Evolutionary conservation across 2,888 invertebrate species (phyloP).

Genomic region (Malthinus seriepunctatus): DNA sequence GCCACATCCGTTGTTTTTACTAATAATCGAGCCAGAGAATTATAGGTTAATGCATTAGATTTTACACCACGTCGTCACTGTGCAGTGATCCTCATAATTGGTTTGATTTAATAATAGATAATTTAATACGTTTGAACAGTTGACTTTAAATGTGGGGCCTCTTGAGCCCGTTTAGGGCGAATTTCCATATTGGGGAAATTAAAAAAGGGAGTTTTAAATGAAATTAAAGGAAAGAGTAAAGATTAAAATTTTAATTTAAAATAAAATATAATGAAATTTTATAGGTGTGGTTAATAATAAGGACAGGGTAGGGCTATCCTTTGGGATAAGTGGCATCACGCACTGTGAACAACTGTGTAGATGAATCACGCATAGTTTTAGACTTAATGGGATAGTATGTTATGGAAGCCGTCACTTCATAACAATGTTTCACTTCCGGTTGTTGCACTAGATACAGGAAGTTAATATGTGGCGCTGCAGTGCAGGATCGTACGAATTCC

Average conservation of each 20-base stretch:
- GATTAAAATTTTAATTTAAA: constrained; percentile 1
- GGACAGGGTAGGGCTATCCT: constrained; percentile 36
- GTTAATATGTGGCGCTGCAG: constrained; percentile 33
- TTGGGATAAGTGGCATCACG: constrained; percentile 39
- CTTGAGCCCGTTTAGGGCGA: too few species aligned
- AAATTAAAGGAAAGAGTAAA: constrained; percentile 16
- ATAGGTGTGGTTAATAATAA: constrained; percentile 33
- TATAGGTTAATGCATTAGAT: too few species aligned
- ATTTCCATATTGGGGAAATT: too few species aligned
- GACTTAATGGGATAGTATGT: constrained; percentile 43
- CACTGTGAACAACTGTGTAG: constrained; percentile 47
- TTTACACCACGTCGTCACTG: too few species aligned
- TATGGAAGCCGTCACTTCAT: constrained; percentile 34
- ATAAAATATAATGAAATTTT: not conserved
- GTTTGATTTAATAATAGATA: too few species aligned
- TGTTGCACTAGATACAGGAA: constrained; percentile 39
- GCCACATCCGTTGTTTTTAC: too few species aligned
- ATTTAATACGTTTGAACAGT: too few species aligned
- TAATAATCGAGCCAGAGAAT: too few species aligned
- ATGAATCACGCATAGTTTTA: constrained; percentile 50
- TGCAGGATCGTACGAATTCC: constrained; percentile 33
- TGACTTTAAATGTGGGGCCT: too few species aligned
- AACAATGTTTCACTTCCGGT: constrained; percentile 46
- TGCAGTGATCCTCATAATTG: too few species aligned
- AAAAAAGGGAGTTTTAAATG: not conserved